Conservation (phyloP, 2,113 vertebrate species). For the Anhinga anhinga region DNA sequence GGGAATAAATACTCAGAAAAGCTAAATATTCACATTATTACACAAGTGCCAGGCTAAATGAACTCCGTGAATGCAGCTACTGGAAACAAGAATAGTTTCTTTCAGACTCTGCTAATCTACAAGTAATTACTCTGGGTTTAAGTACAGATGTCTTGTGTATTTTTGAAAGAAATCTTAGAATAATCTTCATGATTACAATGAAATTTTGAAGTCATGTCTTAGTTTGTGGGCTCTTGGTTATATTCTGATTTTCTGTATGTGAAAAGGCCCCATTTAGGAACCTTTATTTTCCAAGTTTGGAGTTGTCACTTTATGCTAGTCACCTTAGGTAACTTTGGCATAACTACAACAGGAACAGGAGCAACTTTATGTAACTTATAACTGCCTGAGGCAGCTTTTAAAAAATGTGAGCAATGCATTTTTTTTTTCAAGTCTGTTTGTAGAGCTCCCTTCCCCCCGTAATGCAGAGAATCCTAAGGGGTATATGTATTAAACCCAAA, state of each 20-base stretch:
- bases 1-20: conserved; percentile 30
- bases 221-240: not conserved
- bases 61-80: not conserved
- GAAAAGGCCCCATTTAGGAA: not conserved
- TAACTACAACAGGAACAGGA: not conserved
- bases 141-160: not conserved
- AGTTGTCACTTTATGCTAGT: not conserved
- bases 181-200: not conserved
- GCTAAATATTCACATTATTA: conserved; percentile 36
- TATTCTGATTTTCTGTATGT: not conserved
- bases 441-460: not conserved
- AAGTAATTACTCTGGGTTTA: not conserved
- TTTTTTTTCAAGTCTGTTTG: not conserved
- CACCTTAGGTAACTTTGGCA: conserved; percentile 36
- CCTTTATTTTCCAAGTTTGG: not conserved
- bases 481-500: not conserved
- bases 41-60: conserved; percentile 13
- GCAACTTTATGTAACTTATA: conserved; percentile 60
- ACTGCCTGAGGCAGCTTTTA: not conserved
- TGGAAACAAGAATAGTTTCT: not conserved
- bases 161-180: not conserved
- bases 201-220: not conserved
- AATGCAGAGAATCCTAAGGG: not conserved
- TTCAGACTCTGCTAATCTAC: not conserved
- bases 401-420: conserved; percentile 40